Conservation (phyloP, 92 coral and sea anemone genomes). For the Micromussa lordhowensis region DNA sequence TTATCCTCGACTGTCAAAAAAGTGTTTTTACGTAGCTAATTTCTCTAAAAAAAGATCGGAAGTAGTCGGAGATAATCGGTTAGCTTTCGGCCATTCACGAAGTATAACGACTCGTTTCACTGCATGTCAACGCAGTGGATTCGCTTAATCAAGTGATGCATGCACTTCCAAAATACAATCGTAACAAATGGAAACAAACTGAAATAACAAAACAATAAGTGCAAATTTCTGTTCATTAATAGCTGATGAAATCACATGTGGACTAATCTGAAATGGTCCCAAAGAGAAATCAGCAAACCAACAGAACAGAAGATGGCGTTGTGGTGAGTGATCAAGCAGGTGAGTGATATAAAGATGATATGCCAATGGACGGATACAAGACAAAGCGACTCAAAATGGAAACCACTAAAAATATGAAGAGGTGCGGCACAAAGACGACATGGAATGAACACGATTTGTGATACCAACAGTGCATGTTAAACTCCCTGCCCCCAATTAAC, state of each 20-base stretch:
- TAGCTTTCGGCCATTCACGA: neutral
- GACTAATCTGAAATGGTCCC: conserved; percentile 26
- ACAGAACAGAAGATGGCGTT: neutral
- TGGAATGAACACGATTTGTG: neutral
- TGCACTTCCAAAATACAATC: conserved; percentile 19
- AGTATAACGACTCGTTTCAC: neutral
- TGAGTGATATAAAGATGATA: neutral
- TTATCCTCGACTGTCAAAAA: too few species aligned
- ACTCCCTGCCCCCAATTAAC: neutral
- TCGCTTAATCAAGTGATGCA: conserved; percentile 4
- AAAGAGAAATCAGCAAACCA: neutral
- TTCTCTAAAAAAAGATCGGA: neutral
- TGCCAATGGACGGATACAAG: neutral
- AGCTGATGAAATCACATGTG: conserved; percentile 48
- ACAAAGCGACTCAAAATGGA: neutral
- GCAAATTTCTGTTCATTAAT: conserved; percentile 18
- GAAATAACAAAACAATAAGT: conserved; percentile 13
- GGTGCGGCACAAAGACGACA: neutral
- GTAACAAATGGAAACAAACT: conserved; percentile 10
- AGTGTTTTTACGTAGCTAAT: neutral
- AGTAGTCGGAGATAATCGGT: neutral
- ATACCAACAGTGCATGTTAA: conserved; percentile 8
- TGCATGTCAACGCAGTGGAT: neutral
- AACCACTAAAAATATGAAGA: neutral
- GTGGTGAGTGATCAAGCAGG: neutral